Percentiles rank a stretch among this genome's conserved stretches.
phyloP scores from a whole-genome alignment of 2,113 vertebrate species.

The Nycticryphes semicollaris region DNA sequence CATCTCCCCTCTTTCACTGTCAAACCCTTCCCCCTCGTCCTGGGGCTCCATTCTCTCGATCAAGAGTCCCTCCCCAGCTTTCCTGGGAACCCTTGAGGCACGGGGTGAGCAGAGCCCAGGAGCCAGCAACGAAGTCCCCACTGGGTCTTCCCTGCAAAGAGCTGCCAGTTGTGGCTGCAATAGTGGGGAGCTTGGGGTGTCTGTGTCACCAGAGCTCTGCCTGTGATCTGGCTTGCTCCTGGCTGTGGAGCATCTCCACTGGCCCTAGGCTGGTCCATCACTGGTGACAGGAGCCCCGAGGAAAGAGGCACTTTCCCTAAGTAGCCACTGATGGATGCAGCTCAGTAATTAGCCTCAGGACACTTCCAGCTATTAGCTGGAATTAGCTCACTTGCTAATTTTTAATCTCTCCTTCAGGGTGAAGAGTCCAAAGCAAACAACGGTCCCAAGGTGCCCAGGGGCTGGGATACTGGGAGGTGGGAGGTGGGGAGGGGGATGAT shows the following conservation, averaged over 20 bases:
- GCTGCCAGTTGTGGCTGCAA: not conserved
- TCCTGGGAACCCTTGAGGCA: too few species aligned
- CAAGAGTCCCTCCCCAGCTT: too few species aligned
- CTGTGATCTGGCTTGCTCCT: too few species aligned
- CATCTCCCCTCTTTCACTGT: too few species aligned
- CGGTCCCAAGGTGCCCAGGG: not conserved
- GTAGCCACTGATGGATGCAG: not conserved
- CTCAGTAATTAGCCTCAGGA: not conserved
- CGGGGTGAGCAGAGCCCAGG: too few species aligned
- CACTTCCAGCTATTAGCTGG: not conserved
- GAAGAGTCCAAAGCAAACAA: not conserved
- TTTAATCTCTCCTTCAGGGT: not conserved
- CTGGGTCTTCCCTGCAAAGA: not conserved
- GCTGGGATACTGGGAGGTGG: fast-evolving
- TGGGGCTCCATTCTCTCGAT: too few species aligned
- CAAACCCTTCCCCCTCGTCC: too few species aligned
- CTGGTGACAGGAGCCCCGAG: not conserved
- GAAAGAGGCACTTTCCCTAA: not conserved
- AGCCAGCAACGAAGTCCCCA: too few species aligned
- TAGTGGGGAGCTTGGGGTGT: fast-evolving
- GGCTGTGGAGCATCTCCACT: too few species aligned
- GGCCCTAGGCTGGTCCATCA: not conserved
- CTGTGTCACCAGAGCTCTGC: not conserved
- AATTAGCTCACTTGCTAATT: not conserved
- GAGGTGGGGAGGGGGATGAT: too few species aligned